Base-by-base conservation (phyloP, 2,113 vertebrate genomes). In the Silurus meridionalis region DNA sequence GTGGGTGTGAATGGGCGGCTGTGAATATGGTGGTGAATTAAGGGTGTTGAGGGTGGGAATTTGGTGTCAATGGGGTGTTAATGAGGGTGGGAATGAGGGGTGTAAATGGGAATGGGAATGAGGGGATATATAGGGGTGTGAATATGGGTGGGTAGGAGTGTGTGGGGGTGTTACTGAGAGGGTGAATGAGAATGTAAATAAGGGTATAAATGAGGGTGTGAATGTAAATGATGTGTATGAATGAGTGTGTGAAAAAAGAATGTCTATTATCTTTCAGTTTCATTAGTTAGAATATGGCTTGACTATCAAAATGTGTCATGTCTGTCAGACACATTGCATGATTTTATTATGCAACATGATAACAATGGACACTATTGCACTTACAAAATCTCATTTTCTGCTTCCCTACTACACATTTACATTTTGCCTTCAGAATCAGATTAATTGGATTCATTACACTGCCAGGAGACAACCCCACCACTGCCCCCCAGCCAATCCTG, bases 371-470 rank as follows among this genome's bases (percentile, higher is more conserved):
- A 74, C 37, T 10, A 52, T 0, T 23, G 46, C 8, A 50, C 71
- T 48, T 50, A 74, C 8, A 74, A 74, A 48, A 48, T 11, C 4
- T 8, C 23, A 13, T 77, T 52, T 77, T 77, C 74, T 6, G 50
- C 58, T 75, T 53, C 77, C 58, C 53, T 58, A 14, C 53, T 58
- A 46, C 55, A 46, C 78, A 46, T 57, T 80, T 37, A 60, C n/a
- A 60, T 60, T 58, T 80, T 60, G 28, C 55, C 78, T 28, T 80
- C 25, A 80, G 78, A 80, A 58, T 80, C 78, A 80, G 78, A 60
- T 80, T 80, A 80, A 80, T 80, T 80, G 78, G 78, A 60, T 80
- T 80, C 55, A 60, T 17, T 80, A 60, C 55, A 80, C 55, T 60
- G 55, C 78, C 55, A 37, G 25, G 78, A 21, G 25, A 4, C 55